These are phyloP conservation scores for Morphnarchus princeps DNA, from an alignment of 2,113 vertebrate genomes.

Conservation along the genomic window DNA sequence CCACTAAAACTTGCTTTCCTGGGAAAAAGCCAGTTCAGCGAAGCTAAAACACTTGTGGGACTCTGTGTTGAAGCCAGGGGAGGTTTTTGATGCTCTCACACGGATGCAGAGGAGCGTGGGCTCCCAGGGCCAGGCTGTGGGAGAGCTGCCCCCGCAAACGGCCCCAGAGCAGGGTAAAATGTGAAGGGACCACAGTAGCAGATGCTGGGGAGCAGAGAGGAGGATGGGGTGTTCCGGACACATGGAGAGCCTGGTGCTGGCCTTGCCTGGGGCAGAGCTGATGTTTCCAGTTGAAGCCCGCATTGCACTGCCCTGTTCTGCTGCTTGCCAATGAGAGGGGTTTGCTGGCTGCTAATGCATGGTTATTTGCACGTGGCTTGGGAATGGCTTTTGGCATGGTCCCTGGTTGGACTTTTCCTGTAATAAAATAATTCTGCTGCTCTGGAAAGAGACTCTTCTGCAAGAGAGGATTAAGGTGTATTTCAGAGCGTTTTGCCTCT, in stretches of 20 bases:
- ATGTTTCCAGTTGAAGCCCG: neutral
- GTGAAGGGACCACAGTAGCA: neutral
- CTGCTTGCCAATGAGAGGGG: neutral
- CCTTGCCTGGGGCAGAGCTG: neutral
- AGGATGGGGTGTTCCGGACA: neutral
- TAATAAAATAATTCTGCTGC: neutral
- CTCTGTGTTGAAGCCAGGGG: neutral
- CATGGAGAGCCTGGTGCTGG: neutral
- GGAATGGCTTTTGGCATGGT: neutral
- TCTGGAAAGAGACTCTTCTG: neutral
- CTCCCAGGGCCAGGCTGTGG: neutral
- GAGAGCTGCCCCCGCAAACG: neutral
- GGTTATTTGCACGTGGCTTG: neutral
- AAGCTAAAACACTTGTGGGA: neutral
- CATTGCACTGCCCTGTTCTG: neutral
- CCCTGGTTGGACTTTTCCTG: neutral
- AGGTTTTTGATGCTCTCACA: neutral
- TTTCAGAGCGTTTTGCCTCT: neutral
- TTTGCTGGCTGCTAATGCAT: neutral
- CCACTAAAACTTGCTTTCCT: neutral
- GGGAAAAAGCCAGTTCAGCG: neutral
- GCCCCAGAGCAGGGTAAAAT: neutral
- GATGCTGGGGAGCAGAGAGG: neutral
- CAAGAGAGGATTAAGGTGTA: neutral
- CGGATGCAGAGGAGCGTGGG: neutral